Conservation (phyloP, 2,888 invertebrate species). For the Patella pellucida region DNA sequence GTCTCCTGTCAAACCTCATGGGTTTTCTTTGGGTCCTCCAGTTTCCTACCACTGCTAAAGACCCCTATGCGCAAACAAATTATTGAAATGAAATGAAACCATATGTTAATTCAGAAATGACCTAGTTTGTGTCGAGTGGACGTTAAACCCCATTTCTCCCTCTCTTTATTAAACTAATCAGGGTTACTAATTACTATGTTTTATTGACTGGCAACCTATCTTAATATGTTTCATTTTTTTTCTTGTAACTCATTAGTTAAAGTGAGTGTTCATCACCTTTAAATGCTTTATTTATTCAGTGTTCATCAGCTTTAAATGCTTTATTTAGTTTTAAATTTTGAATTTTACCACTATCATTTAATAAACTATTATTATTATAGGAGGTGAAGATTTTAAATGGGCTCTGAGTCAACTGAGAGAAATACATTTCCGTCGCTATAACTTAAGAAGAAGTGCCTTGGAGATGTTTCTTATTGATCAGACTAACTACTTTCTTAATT, state of each 20-base stretch:
- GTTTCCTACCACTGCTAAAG: too few relatives aligned
- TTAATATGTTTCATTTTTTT: too few relatives aligned
- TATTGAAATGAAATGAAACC: too few relatives aligned
- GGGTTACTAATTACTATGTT: too few relatives aligned
- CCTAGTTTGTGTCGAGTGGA: too few relatives aligned
- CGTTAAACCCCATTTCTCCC: too few relatives aligned
- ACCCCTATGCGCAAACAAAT: too few relatives aligned
- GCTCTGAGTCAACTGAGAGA: constrained; percentile 76
- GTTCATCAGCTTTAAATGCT: not conserved
- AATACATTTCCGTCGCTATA: constrained; percentile 78
- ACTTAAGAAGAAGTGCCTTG: constrained; percentile 77
- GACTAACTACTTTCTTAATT: constrained; percentile 79
- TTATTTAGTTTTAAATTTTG: not conserved
- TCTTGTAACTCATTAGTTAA: not conserved
- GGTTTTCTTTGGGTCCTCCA: too few relatives aligned
- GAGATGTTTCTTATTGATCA: constrained; percentile 79
- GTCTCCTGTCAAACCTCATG: too few relatives aligned
- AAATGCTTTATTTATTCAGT: not conserved
- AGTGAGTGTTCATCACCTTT: not conserved
- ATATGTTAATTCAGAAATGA: too few relatives aligned
- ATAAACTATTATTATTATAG: constrained; percentile 38
- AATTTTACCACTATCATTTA: not conserved
- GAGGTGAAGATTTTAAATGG: constrained; percentile 73
- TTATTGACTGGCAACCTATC: too few relatives aligned
- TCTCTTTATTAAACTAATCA: too few relatives aligned